Percentiles rank a stretch among this genome's conserved stretches.
These are phyloP conservation scores for Glomeris marginata DNA, from an alignment of 2,888 invertebrate genomes.

Conservation along the genomic window DNA sequence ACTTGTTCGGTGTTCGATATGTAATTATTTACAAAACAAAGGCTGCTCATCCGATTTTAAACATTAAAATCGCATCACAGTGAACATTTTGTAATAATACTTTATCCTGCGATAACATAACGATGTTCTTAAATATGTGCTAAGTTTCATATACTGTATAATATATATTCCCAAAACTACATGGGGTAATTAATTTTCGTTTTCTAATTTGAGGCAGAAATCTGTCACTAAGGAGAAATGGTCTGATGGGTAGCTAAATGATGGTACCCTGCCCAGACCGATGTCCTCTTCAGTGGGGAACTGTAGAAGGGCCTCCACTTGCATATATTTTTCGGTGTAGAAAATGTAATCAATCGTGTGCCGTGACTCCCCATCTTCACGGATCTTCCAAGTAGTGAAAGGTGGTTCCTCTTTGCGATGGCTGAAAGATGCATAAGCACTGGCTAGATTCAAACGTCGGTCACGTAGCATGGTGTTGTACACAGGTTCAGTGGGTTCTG, in stretches of 20 bases:
- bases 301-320: slow-evolving; percentile 40
- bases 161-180: too few relatives aligned
- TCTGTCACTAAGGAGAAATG: slow-evolving; percentile 58
- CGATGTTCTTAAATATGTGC: too few relatives aligned
- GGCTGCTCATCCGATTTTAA: too few relatives aligned
- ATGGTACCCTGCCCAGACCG: slow-evolving; percentile 49
- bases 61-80: too few relatives aligned
- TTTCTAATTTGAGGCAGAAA: slow-evolving; percentile 25
- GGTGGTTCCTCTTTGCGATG: slow-evolving; percentile 41
- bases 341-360: slow-evolving; percentile 63
- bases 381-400: slow-evolving; percentile 59
- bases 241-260: slow-evolving; percentile 54
- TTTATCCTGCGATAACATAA: too few relatives aligned
- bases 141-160: too few relatives aligned
- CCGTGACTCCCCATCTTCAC: slow-evolving; percentile 52
- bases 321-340: slow-evolving; percentile 41
- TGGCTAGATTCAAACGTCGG: slow-evolving; percentile 21
- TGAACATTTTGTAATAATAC: too few relatives aligned
- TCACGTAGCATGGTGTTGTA: slow-evolving; percentile 39
- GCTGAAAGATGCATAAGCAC: slow-evolving; percentile 26
- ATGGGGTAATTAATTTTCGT: too few relatives aligned
- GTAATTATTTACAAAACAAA: too few relatives aligned
- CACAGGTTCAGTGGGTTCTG: slow-evolving; percentile 53
- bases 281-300: slow-evolving; percentile 50
- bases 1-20: too few relatives aligned